Conservation (phyloP, 2,888 invertebrate species). For the Hesperia comma region DNA sequence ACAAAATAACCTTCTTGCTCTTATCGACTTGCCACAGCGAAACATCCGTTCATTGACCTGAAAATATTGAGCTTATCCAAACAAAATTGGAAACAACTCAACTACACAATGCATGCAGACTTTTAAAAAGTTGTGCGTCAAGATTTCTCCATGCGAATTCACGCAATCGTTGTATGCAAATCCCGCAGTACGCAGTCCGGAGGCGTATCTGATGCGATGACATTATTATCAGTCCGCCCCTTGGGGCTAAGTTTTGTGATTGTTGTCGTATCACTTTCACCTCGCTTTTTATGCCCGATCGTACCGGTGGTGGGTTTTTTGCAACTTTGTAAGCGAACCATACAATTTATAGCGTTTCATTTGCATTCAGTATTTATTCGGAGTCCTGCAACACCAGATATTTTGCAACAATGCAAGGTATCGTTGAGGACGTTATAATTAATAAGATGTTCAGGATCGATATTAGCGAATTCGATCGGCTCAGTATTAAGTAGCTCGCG, state of each 20-base stretch:
- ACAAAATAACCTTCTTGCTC: slow-evolving; percentile 18
- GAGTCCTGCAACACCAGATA: slow-evolving; percentile 13
- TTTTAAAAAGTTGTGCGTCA: slow-evolving; percentile 55
- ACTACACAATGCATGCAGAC: slow-evolving; percentile 43
- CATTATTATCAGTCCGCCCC: slow-evolving; percentile 56
- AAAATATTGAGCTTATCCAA: slow-evolving; percentile 42
- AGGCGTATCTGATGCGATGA: slow-evolving; percentile 58
- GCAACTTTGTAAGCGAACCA: slow-evolving; percentile 6
- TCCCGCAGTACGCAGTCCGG: slow-evolving; percentile 49
- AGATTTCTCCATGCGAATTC: slow-evolving; percentile 63
- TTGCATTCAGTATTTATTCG: slow-evolving; percentile 10
- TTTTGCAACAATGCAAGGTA: slow-evolving; percentile 11
- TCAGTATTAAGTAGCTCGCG: slow-evolving; percentile 13
- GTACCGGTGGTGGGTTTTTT: slow-evolving; percentile 15
- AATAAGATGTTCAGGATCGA: slow-evolving; percentile 23
- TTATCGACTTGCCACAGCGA: slow-evolving; percentile 43
- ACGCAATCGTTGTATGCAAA: slow-evolving; percentile 66
- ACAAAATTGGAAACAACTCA: slow-evolving; percentile 45
- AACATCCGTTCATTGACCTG: slow-evolving; percentile 42
- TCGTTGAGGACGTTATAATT: slow-evolving; percentile 20
- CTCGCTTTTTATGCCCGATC: slow-evolving; percentile 25
- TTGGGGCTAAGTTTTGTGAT: slow-evolving; percentile 48
- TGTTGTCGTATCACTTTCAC: slow-evolving; percentile 50
- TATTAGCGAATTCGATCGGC: slow-evolving; percentile 31
- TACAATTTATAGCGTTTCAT: slow-evolving; percentile 10